These are phyloP conservation scores for Hetaerina americana DNA, from an alignment of 1,140 invertebrate genomes.

Conservation along the genomic window DNA sequence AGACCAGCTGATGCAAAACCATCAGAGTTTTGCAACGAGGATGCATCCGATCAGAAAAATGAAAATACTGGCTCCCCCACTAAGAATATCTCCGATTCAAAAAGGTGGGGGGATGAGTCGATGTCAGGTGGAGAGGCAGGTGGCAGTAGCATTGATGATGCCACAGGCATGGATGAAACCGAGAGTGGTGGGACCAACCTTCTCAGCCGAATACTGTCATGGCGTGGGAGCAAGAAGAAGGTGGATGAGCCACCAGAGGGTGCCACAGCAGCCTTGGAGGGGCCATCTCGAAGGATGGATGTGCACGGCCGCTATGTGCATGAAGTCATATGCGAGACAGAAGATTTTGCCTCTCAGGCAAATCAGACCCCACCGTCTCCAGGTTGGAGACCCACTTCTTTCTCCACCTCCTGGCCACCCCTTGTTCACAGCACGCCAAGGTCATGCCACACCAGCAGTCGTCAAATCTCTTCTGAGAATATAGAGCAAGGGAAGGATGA, in stretches of 20 bases:
- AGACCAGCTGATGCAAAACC: too few species aligned
- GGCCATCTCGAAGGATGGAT: constrained; percentile 32
- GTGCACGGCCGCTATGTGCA: constrained; percentile 36
- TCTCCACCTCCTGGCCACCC: neutral
- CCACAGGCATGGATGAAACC: neutral
- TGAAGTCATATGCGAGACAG: constrained; percentile 17
- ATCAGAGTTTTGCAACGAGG: too few species aligned
- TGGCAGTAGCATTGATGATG: too few species aligned
- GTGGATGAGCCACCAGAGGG: constrained; percentile 32
- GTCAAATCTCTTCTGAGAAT: neutral
- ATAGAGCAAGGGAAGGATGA: neutral
- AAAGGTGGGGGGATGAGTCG: too few species aligned
- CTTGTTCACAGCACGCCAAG: neutral
- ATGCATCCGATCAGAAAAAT: too few species aligned
- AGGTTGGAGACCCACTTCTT: neutral
- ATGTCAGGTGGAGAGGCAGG: too few species aligned
- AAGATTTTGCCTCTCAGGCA: neutral
- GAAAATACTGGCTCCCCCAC: too few species aligned
- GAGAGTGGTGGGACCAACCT: neutral
- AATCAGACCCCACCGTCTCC: neutral
- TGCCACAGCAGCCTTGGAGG: constrained; percentile 31
- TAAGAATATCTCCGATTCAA: too few species aligned
- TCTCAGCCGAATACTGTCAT: constrained; percentile 48
- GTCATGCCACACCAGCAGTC: constrained; percentile 2
- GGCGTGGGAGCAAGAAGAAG: constrained; percentile 49